phyloP scores from a whole-genome alignment of 2,797 vertebrate genomes.

The Centropyge bicolor region DNA sequence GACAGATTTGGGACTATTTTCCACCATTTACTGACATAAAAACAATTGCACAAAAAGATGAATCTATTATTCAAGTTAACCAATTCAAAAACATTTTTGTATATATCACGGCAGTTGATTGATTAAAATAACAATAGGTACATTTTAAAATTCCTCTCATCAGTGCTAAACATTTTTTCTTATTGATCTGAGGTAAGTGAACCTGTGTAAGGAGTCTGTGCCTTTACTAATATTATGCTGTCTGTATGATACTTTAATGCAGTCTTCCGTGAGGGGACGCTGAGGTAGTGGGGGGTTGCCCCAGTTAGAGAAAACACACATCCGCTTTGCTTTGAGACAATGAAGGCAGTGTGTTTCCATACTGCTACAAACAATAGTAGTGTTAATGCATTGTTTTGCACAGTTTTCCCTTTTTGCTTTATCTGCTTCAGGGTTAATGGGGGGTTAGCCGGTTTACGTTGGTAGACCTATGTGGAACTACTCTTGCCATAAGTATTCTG shows the following conservation, averaged over 20 bases:
- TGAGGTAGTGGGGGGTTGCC: conserved; percentile 36
- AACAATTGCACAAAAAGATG: conserved; percentile 21
- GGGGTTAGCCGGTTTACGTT: conserved; percentile 51
- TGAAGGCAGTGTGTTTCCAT: conserved; percentile 69
- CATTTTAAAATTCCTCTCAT: conserved; percentile 31
- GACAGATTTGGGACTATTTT: conserved; percentile 23
- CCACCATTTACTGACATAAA: conserved; percentile 30
- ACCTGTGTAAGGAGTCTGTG: conserved; percentile 53
- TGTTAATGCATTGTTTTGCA: conserved; percentile 85
- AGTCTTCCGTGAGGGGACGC: conserved; percentile 57
- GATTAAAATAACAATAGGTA: conserved; percentile 13
- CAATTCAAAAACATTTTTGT: conserved; percentile 20
- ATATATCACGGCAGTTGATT: conserved; percentile 32
- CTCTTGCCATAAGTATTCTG: conserved; percentile 64
- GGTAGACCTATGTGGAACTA: conserved; percentile 63
- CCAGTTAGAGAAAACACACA: conserved; percentile 68
- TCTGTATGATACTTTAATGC: conserved; percentile 58
- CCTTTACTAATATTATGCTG: conserved; percentile 62
- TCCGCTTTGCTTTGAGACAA: conserved; percentile 71
- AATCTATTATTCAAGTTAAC: conserved; percentile 37
- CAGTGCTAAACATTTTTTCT: conserved; percentile 25
- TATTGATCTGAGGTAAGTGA: conserved; percentile 30
- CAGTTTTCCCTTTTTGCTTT: conserved; percentile 77
- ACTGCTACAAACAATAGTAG: conserved; percentile 72
- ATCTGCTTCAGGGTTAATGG: conserved; percentile 67